Evolutionary conservation across 2,888 invertebrate genomes (phyloP).

Genomic region (Crioceris asparagi): DNA sequence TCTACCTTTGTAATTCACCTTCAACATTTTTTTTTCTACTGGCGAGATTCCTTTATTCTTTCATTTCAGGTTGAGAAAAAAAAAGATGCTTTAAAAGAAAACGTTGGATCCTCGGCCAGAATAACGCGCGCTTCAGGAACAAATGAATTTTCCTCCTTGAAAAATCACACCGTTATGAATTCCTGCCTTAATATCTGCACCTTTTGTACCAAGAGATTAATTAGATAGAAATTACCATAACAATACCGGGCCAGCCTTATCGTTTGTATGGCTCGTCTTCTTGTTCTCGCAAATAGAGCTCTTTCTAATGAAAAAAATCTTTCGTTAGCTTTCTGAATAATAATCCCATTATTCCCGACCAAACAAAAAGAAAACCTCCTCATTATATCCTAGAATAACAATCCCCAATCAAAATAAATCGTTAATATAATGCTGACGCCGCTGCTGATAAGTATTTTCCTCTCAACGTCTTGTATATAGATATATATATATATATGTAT

Average conservation of each 20-base stretch:
- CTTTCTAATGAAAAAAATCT: conserved; percentile 13
- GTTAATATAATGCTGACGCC: conserved; percentile 20
- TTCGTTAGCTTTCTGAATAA: conserved; percentile 11
- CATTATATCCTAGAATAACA: conserved; percentile 19
- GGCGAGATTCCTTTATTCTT: too few species aligned
- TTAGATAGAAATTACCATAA: conserved; percentile 12
- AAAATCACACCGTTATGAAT: not conserved
- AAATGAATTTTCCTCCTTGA: not conserved
- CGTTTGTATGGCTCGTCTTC: conserved; percentile 9
- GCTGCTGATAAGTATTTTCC: conserved; percentile 19
- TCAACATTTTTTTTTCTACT: too few species aligned
- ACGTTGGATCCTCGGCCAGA: too few species aligned
- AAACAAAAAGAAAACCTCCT: conserved; percentile 16
- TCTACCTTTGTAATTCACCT: too few species aligned
- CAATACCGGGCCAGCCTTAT: conserved; percentile 9
- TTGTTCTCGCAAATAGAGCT: conserved; percentile 6
- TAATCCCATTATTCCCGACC: conserved; percentile 3
- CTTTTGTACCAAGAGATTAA: conserved; percentile 8
- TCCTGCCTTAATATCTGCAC: conserved; percentile 1
- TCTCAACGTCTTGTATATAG: conserved; percentile 11
- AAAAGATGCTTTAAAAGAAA: too few species aligned
- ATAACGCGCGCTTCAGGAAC: too few species aligned
- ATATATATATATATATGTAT: too few species aligned
- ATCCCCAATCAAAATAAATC: conserved; percentile 22
- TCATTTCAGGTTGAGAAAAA: too few species aligned